Base-by-base conservation (phyloP, 2,797 vertebrate genomes). In the Furcifer pardalis region DNA sequence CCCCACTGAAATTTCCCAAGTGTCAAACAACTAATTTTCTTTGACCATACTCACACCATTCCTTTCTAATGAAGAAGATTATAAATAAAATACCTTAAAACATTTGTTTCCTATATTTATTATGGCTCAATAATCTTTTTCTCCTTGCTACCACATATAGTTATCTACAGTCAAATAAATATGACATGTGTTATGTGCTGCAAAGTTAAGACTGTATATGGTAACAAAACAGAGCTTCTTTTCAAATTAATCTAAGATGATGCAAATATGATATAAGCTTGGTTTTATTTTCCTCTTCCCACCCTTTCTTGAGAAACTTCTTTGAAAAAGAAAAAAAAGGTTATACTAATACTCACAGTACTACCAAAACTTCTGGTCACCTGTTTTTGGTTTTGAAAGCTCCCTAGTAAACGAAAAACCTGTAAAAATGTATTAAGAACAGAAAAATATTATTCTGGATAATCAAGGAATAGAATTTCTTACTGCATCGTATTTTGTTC, bases 391-490 rank as follows among this genome's bases (percentile, higher is more conserved):
- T 81, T 96, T 93, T 93, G 97, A 88, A 98, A 92, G 73, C 95
- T 96, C 89, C 97, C 97, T 86, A 97, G 94, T 79, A 97, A 93
- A 85, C 95, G 96, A 82, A 96, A 97, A 89, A 98, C 96, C 98
- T 99, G 93, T 72, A 88, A 89, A 63, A 93, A 87, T 0, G 89
- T 46, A 85, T 85, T 71, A 94, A 59, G 89, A 69, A 84, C 35
- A 91, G 68, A 82, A 74, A 37, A 3, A 23, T 52, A 56, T 42
- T 12, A 35, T 23, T 37, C 59, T 76, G 52, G 35, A 62, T 42
- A 71, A 35, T 3, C n/a, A 7, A 5, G 37, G 27, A 46, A 46
- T 4, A 21, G 25, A 44, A 74, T 56, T 74, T 19, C 44, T 17
- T n/a, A 49, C 42, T 52, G 27, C 17, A n/a, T 17, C 30, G n/a